Evolutionary conservation across 2,888 invertebrate genomes (phyloP), one percentile per base, ranked within the genome.

Genomic region (Aplocera efformata): DNA sequence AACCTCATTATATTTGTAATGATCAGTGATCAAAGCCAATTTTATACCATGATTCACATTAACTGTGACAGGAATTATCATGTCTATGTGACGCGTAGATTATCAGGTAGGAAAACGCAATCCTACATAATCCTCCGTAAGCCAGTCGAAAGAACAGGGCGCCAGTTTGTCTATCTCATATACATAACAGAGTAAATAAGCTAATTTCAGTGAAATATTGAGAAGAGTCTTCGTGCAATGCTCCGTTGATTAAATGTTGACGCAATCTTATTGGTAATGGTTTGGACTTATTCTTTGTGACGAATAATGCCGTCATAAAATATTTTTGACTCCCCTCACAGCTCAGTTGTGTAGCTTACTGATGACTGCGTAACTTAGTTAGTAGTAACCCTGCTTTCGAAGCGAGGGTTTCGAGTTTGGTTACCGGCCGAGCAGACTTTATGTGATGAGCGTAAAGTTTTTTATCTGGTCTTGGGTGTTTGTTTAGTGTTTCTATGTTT

Each of bases 131-230:
- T 58, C 58, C 62, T 20, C 25, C 39, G 36, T 50, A 50, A 50
- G 50, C 44, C 42, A 26, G 53, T 56, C 55, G 50, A 56, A 64
- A 60, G 55, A 67, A 63, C 63, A 56, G 48, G 70, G 66, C 77
- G 76, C 76, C 82, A 50, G 55, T 50, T 60, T 48, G 81, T 75
- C 81, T 79, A 54, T 29, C 67, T 69, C 53, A 66, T 70, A 70
- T 70, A 70, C 66, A 70, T 70, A 70, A 63, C 63, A 53, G 51
- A 56, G 56, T 53, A 69, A 81, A 75, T 76, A 79, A 76, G 73
- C 72, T 77, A 74, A 79, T 79, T 72, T 69, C 60, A 63, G 54
- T 72, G 68, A 78, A 73, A 73, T 78, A 77, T 73, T 54, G 56
- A 57, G 62, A 51, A 63, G 58, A 53, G 59, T 58, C 53, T 63